phyloP scores from a whole-genome alignment of 1,140 invertebrate genomes.

The Tyrophagus putrescentiae region DNA sequence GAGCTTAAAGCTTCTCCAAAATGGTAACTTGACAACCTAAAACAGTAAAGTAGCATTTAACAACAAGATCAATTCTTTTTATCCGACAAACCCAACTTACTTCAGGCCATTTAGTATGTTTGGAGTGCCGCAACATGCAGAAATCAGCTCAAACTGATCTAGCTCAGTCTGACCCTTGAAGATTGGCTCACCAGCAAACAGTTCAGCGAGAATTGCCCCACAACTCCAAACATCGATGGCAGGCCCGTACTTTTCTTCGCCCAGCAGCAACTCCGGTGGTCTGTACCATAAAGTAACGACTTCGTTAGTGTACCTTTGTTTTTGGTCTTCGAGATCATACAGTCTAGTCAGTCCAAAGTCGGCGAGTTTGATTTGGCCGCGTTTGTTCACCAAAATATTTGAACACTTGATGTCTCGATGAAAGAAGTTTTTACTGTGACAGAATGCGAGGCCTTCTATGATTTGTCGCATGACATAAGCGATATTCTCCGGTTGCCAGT shows the following conservation, averaged over 20 bases:
- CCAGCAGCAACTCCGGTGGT: constrained; percentile 87
- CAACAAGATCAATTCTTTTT: no score
- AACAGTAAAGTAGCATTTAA: not conserved
- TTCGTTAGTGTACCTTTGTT: constrained; percentile 88
- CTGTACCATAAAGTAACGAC: constrained; percentile 99
- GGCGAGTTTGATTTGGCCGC: constrained; percentile 96
- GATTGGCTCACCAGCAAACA: constrained; percentile 88
- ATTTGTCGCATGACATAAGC: constrained; percentile 96
- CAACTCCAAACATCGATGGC: constrained; percentile 99
- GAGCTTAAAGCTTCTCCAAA: constrained; percentile 78
- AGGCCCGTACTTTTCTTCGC: constrained; percentile 93
- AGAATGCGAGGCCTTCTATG: constrained; percentile 88
- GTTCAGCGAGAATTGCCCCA: constrained; percentile 87
- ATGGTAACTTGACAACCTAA: constrained; percentile 75
- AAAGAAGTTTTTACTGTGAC: constrained; percentile 93
- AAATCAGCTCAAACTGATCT: constrained; percentile 86
- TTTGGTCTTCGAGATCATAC: constrained; percentile 85
- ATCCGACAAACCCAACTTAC: no score
- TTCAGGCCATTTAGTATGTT: constrained; percentile 72
- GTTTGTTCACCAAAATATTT: constrained; percentile 99
- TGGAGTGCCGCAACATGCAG: constrained; percentile 83
- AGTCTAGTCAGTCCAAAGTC: constrained; percentile 94
- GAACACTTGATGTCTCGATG: constrained; percentile 99
- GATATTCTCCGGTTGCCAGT: constrained; percentile 86
- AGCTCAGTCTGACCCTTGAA: constrained; percentile 90